Percentiles rank a stretch among this genome's conserved stretches.
Conservation (phyloP, 2,113 vertebrate genomes). For the Vidua macroura region DNA sequence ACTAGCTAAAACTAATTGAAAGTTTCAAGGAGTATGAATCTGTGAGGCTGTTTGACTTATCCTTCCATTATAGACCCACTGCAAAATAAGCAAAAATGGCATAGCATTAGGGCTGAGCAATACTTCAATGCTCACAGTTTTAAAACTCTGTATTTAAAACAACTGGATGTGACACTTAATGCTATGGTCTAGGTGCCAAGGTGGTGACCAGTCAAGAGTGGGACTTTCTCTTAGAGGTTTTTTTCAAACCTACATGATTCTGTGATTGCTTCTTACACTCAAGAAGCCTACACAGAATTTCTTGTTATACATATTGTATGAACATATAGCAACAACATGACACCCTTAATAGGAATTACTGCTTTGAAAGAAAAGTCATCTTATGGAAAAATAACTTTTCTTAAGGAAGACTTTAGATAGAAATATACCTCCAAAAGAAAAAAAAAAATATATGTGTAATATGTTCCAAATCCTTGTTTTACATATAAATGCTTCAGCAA, state of each 20-base stretch:
- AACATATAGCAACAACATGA: background rate
- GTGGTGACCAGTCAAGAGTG: no score
- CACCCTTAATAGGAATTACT: background rate
- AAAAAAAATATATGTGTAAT: no score
- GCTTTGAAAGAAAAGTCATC: background rate
- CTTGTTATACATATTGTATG: background rate
- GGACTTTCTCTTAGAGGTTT: background rate
- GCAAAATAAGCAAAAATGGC: background rate
- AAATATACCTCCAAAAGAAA: background rate
- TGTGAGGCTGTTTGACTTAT: background rate
- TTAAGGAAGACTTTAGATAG: background rate
- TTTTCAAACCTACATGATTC: background rate
- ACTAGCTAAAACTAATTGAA: background rate
- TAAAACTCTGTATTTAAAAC: background rate
- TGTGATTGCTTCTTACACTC: background rate
- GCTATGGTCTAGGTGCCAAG: background rate
- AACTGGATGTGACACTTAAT: no score
- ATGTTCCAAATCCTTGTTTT: background rate
- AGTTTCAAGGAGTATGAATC: background rate
- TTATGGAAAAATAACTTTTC: background rate
- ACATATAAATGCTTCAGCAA: background rate
- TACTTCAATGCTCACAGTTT: background rate
- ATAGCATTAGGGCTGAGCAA: background rate
- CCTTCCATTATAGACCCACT: background rate
- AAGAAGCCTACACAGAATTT: background rate